A percentile compares a stretch with the other conserved stretches of the same genome.
Evolutionary conservation across 2,888 invertebrate genomes (phyloP).

Genomic region (Dastarcus helophoroides): DNA sequence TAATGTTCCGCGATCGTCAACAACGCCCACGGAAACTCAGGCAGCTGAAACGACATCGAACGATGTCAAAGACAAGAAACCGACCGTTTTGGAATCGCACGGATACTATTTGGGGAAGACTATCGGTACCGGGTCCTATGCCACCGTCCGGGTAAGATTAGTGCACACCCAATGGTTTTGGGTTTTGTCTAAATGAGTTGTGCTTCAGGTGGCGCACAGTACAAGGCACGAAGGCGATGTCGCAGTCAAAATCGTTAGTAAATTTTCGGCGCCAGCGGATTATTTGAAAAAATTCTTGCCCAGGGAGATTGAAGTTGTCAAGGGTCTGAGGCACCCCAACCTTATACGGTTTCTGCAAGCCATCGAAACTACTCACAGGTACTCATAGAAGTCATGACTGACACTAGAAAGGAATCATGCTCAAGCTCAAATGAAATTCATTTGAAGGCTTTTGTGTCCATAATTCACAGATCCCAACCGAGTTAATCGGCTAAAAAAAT

Average conservation of each 20-base stretch:
- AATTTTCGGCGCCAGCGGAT: slow-evolving; percentile 70
- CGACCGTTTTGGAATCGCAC: slow-evolving; percentile 66
- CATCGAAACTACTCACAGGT: slow-evolving; percentile 77
- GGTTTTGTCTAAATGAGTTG: slow-evolving; percentile 16
- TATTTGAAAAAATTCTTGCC: slow-evolving; percentile 71
- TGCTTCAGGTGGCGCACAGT: slow-evolving; percentile 53
- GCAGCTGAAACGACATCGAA: slow-evolving; percentile 21
- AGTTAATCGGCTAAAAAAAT: too few relatives aligned
- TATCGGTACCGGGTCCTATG: slow-evolving; percentile 74
- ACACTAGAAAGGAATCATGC: too few relatives aligned
- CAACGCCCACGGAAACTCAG: slow-evolving; percentile 16
- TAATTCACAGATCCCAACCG: too few relatives aligned
- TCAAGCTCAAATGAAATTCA: too few relatives aligned
- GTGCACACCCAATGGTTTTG: slow-evolving; percentile 1
- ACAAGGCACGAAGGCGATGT: slow-evolving; percentile 61
- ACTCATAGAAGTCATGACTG: too few relatives aligned
- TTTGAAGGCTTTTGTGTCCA: too few relatives aligned
- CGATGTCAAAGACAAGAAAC: slow-evolving; percentile 25
- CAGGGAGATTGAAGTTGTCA: slow-evolving; percentile 73
- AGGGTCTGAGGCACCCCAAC: slow-evolving; percentile 67
- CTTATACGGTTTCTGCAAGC: slow-evolving; percentile 71
- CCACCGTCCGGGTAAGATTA: slow-evolving; percentile 57
- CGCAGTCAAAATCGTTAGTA: slow-evolving; percentile 75
- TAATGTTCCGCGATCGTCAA: slow-evolving; percentile 26
- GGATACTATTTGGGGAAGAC: slow-evolving; percentile 64